These are phyloP conservation scores for Lucifuga dentata DNA, from an alignment of 2,113 vertebrate species.

Conservation along the genomic window DNA sequence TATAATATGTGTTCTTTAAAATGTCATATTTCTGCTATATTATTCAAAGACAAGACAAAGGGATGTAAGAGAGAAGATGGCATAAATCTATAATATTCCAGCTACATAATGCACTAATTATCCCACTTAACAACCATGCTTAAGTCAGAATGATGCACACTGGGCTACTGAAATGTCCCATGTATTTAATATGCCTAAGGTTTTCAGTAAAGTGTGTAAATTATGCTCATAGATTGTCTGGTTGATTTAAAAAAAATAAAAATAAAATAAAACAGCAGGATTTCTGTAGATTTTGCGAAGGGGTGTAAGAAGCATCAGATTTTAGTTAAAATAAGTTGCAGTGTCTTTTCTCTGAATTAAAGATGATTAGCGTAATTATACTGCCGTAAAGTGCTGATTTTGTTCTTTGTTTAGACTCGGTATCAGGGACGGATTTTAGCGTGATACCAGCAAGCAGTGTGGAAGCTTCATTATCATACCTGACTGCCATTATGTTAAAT, in stretches of 20 bases:
- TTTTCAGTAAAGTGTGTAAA: background rate
- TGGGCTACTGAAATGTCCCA: slow-evolving; percentile 15
- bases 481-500: slow-evolving; percentile 66
- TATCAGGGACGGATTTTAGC: slow-evolving; percentile 33
- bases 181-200: background rate
- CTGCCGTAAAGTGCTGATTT: background rate
- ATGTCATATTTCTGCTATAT: too few species aligned
- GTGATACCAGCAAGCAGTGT: slow-evolving; percentile 37
- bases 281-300: too few species aligned
- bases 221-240: background rate
- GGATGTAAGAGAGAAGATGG: too few species aligned
- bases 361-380: background rate
- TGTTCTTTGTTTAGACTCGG: slow-evolving; percentile 12
- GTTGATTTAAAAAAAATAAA: too few species aligned
- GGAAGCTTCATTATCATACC: slow-evolving; percentile 71
- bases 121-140: too few species aligned
- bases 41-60: too few species aligned
- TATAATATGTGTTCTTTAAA: too few species aligned
- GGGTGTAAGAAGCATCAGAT: background rate
- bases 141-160: too few species aligned
- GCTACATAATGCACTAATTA: too few species aligned
- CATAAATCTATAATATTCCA: too few species aligned
- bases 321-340: background rate
- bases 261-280: too few species aligned
- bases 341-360: background rate